Evolutionary conservation across 2,888 invertebrate genomes (phyloP).

Genomic region (Lypha dubia): DNA sequence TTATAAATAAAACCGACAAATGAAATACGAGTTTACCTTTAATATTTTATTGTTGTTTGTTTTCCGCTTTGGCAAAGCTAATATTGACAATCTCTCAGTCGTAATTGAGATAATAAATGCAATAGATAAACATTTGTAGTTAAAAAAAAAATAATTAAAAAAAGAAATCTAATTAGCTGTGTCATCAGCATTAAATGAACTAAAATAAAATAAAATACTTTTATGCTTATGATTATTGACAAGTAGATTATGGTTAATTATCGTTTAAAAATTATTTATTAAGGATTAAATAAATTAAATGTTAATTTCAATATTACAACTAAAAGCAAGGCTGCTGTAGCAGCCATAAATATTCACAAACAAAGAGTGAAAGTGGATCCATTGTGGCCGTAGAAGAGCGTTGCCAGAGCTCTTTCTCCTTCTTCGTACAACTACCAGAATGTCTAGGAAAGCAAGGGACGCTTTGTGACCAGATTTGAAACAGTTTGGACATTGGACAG

Average conservation of each 20-base stretch:
- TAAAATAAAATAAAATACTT: not conserved
- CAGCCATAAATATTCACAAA: no score
- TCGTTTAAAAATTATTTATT: not conserved
- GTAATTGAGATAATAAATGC: slow-evolving; percentile 2
- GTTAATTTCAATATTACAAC: not conserved
- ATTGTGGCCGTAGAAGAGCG: no score
- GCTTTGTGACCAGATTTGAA: no score
- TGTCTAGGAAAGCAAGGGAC: no score
- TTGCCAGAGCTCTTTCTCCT: no score
- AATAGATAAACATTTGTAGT: slow-evolving; percentile 3
- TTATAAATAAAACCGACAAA: slow-evolving; percentile 38
- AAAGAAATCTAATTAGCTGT: slow-evolving; percentile 33
- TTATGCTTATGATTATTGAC: slow-evolving; percentile 21
- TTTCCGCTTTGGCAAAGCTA: slow-evolving; percentile 27
- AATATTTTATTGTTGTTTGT: slow-evolving; percentile 18
- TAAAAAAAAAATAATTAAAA: slow-evolving; percentile 6
- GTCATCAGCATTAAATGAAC: slow-evolving; percentile 4
- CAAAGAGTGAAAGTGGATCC: no score
- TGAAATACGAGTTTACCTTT: not conserved
- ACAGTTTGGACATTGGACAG: no score
- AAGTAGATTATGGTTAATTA: slow-evolving; percentile 17
- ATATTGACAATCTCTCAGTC: slow-evolving; percentile 21
- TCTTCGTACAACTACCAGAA: no score
- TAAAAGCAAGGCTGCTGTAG: no score
- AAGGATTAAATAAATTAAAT: not conserved